Conservation (phyloP, 53 echinoderm and acorn worm genomes). For the Echinometra lucunter region DNA sequence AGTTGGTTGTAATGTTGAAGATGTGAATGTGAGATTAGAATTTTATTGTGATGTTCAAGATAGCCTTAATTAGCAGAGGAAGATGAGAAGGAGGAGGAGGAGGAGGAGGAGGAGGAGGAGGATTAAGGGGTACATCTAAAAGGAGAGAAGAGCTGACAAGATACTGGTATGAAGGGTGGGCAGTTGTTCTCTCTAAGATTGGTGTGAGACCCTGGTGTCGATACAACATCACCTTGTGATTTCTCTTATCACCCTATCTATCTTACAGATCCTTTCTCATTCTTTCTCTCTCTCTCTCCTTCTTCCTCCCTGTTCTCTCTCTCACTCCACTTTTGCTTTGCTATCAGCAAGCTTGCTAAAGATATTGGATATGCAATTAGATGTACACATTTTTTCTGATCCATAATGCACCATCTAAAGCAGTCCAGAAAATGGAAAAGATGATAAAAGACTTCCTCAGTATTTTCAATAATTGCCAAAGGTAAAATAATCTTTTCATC, state of each 20-base stretch:
- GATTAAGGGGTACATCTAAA: too few species aligned
- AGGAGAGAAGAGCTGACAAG: neutral
- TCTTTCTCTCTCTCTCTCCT: neutral
- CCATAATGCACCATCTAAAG: neutral
- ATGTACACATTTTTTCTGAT: neutral
- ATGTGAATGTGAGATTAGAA: neutral
- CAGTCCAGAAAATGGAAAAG: neutral
- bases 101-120: neutral
- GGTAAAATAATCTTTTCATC: neutral
- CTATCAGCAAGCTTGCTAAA: neutral
- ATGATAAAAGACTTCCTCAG: neutral
- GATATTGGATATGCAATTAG: neutral
- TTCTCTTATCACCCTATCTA: conserved; percentile 14
- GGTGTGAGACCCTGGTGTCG: conserved; percentile 28
- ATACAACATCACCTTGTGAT: neutral
- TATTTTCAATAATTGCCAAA: neutral
- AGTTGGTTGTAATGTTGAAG: neutral
- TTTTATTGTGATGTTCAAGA: neutral
- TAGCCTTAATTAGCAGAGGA: conserved; percentile 1
- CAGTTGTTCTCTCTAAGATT: neutral
- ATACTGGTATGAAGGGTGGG: conserved; percentile 9
- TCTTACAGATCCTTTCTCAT: neutral
- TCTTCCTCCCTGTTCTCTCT: neutral
- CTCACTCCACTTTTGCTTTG: neutral
- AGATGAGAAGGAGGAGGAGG: neutral